Conservation (phyloP, 2,888 invertebrate genomes). For the Chesias legatella region DNA sequence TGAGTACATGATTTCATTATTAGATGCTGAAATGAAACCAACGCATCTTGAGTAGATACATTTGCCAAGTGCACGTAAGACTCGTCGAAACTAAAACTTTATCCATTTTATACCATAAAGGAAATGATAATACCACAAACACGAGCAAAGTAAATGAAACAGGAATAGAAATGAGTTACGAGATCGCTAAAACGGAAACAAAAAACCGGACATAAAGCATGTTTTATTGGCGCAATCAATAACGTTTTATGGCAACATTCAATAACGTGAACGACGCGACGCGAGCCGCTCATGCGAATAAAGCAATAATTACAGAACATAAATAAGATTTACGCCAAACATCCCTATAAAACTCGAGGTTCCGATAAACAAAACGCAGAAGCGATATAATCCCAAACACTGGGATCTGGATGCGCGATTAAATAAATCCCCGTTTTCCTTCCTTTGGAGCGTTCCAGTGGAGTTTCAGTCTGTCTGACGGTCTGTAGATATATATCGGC, state of each 20-base stretch:
- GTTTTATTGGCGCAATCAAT: conserved; percentile 72
- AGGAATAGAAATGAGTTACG: conserved; percentile 45
- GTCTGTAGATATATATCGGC: no score
- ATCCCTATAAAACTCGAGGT: conserved; percentile 60
- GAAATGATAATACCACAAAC: neutral
- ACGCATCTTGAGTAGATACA: no score
- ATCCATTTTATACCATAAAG: no score
- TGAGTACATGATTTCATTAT: conserved; percentile 7
- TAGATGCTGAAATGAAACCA: neutral
- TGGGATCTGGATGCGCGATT: conserved; percentile 68
- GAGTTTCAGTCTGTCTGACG: no score
- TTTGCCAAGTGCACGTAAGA: no score
- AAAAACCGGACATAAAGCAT: conserved; percentile 60
- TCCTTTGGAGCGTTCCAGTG: conserved; percentile 47
- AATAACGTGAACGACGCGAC: conserved; percentile 67
- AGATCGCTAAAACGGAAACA: conserved; percentile 53
- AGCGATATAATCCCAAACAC: conserved; percentile 66
- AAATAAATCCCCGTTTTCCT: conserved; percentile 72
- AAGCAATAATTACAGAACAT: conserved; percentile 74
- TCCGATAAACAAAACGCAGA: conserved; percentile 66
- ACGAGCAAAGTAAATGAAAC: conserved; percentile 21
- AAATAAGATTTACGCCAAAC: conserved; percentile 71
- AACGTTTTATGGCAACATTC: conserved; percentile 74
- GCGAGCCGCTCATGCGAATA: conserved; percentile 69
- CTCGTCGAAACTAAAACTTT: no score